These are phyloP conservation scores for rabbit (Oryctolagus cuniculus) DNA, from an alignment of 2,113 vertebrate species.

Conservation along the genomic window mOryCun1.1 NC_091432.1:94988501-94989000, in stretches of 20 bases:
- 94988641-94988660: neutral
- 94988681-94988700: neutral
- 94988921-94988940: neutral
- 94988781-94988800: neutral
- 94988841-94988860: neutral
- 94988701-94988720: neutral
- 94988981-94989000: neutral
- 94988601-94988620: neutral
- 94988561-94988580: neutral
- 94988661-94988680: neutral
- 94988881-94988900: neutral
- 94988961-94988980: neutral
- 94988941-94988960: slow-evolving; percentile 21
- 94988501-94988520: neutral
- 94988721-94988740: neutral
- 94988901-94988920: slow-evolving; percentile 19
- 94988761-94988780: neutral
- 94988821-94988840: slow-evolving; percentile 14
- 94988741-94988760: neutral
- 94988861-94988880: neutral
- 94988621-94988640: neutral
- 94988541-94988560: neutral
- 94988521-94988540: neutral
- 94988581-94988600: neutral
- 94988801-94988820: neutral